Conservation (phyloP, 2,113 vertebrate genomes). For the Pongo pygmaeus region DNA sequence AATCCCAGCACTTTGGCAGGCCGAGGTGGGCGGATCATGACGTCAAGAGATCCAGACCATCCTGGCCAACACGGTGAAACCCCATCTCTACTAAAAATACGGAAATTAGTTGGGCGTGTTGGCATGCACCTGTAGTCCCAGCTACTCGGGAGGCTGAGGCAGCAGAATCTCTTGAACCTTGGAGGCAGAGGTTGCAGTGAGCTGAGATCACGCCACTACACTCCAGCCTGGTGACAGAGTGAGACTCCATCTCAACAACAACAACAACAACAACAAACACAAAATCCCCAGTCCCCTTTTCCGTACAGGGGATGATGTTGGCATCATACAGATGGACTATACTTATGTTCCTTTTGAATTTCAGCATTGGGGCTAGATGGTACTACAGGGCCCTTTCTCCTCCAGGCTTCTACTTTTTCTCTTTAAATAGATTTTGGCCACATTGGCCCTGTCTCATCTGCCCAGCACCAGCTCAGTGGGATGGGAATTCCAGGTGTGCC, state of each 20-base stretch:
- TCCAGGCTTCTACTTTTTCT: not conserved
- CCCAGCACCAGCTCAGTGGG: fast-evolving
- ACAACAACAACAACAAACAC: not conserved
- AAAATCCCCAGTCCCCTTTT: not conserved
- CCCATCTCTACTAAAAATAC: no score
- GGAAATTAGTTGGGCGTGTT: no score
- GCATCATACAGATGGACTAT: fast-evolving
- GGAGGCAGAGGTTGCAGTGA: no score
- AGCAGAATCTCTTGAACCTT: no score
- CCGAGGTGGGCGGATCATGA: no score
- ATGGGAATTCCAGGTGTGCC: not conserved
- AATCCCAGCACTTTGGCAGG: no score
- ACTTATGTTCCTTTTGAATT: not conserved
- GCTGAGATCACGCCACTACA: no score
- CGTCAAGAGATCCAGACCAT: no score
- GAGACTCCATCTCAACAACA: no score
- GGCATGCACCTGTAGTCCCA: fast-evolving
- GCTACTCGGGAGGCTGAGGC: no score
- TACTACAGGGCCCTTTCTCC: not conserved
- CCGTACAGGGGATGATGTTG: fast-evolving
- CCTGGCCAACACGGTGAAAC: no score
- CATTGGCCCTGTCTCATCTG: not conserved
- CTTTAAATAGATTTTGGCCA: not conserved
- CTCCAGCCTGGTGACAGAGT: no score
- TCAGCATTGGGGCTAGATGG: not conserved